Conservation (phyloP, 1,140 invertebrate species). For the Drosophila pallidifrons region DNA sequence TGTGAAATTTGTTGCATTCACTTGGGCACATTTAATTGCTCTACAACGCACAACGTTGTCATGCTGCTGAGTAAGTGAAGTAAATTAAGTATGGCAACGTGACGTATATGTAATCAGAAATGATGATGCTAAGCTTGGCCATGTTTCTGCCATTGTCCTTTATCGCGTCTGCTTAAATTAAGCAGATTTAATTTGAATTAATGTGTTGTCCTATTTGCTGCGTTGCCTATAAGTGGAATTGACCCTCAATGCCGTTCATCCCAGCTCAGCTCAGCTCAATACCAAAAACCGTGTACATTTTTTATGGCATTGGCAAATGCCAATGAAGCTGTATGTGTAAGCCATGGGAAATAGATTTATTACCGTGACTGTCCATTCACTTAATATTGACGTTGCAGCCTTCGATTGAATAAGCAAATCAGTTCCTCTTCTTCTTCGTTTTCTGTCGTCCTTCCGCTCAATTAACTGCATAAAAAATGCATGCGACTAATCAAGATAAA, state of each 20-base stretch:
- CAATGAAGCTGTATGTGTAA: constrained; percentile 37
- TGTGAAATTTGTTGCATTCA: constrained; percentile 22
- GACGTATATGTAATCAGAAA: constrained; percentile 48
- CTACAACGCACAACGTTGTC: background rate
- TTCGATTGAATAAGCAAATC: constrained; percentile 60
- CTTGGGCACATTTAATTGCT: constrained; percentile 23
- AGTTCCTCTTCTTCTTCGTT: constrained; percentile 23
- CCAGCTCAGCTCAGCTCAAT: constrained; percentile 1
- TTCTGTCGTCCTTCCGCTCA: constrained; percentile 54
- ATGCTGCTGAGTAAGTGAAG: constrained; percentile 5
- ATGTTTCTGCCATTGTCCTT: constrained; percentile 25
- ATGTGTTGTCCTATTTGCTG: constrained; percentile 27
- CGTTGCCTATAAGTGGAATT: constrained; percentile 11
- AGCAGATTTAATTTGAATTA: constrained; percentile 45
- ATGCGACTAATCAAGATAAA: constrained; percentile 47
- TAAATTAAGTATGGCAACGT: constrained; percentile 24
- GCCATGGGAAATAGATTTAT: constrained; percentile 50
- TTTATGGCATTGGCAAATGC: constrained; percentile 30
- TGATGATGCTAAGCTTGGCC: constrained; percentile 14
- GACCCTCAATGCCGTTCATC: background rate
- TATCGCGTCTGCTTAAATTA: constrained; percentile 26
- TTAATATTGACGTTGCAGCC: constrained; percentile 36
- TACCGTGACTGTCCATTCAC: constrained; percentile 22
- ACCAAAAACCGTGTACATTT: constrained; percentile 35
- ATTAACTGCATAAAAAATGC: constrained; percentile 55